Evolutionary conservation across 2,113 vertebrate genomes (phyloP).

Genomic region (Eretmodus cyanostictus): DNA sequence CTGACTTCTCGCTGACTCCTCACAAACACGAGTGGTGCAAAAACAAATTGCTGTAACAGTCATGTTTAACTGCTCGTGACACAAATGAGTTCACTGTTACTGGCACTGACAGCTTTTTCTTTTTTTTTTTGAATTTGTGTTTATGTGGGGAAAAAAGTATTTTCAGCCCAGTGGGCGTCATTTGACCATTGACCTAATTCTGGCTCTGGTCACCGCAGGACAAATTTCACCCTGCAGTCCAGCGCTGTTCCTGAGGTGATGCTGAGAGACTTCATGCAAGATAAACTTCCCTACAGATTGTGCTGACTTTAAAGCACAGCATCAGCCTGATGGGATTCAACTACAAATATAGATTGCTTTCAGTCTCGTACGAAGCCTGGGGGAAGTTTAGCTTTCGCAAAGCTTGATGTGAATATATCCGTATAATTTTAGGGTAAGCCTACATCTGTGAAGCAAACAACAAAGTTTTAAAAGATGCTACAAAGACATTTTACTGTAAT

Average conservation of each 20-base stretch:
- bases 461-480: not conserved
- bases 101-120: not conserved
- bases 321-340: not conserved
- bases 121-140: not conserved
- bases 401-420: not conserved
- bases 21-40: not conserved
- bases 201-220: not conserved
- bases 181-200: not conserved
- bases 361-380: not conserved
- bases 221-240: not conserved
- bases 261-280: not conserved
- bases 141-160: not conserved
- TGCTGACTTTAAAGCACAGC: not conserved
- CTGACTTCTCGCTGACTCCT: not conserved
- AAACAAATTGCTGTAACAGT: not conserved
- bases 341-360: not conserved
- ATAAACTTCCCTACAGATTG: not conserved
- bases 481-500: not conserved
- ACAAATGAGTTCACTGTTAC: not conserved
- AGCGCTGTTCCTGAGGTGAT: not conserved
- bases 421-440: not conserved
- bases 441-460: not conserved
- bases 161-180: not conserved
- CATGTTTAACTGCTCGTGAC: not conserved
- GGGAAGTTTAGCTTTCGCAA: not conserved